Percentiles rank a stretch among this genome's conserved stretches.
These are phyloP conservation scores for Eulemur rubriventer DNA, from an alignment of 2,797 vertebrate genomes.

Conservation along the genomic window DNA sequence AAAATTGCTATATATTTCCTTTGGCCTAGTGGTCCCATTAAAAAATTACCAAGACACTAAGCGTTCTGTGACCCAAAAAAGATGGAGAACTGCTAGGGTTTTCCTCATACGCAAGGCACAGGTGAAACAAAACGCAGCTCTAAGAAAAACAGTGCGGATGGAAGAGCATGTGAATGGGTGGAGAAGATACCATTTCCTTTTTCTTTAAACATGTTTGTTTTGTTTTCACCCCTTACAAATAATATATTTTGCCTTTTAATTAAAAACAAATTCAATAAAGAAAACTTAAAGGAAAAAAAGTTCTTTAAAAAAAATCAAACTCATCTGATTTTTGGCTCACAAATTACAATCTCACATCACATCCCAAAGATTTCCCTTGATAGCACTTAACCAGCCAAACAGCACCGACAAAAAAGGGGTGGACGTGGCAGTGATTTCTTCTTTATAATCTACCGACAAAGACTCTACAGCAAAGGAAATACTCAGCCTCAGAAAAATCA, in stretches of 20 bases:
- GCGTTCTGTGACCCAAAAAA: background rate
- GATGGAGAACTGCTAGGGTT: background rate
- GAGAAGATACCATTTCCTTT: no score
- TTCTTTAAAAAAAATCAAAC: background rate
- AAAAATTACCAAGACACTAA: background rate
- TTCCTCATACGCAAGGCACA: rapidly evolving
- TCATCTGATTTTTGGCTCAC: background rate
- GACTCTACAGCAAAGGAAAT: background rate
- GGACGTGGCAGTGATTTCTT: rapidly evolving
- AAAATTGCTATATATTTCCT: background rate
- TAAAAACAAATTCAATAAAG: background rate
- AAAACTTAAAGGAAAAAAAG: background rate
- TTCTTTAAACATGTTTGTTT: background rate
- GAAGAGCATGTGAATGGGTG: rapidly evolving
- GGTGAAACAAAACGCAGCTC: background rate
- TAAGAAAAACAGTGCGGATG: rapidly evolving
- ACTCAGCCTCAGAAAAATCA: background rate
- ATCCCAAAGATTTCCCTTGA: background rate
- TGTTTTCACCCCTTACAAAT: background rate
- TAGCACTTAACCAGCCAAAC: background rate
- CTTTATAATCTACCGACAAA: background rate
- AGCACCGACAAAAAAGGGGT: background rate
- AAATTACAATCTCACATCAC: background rate
- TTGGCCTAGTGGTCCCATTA: background rate
- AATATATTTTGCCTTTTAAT: background rate